These are phyloP conservation scores for Chromis chromis DNA, from an alignment of 2,797 vertebrate species.

Conservation along the genomic window DNA sequence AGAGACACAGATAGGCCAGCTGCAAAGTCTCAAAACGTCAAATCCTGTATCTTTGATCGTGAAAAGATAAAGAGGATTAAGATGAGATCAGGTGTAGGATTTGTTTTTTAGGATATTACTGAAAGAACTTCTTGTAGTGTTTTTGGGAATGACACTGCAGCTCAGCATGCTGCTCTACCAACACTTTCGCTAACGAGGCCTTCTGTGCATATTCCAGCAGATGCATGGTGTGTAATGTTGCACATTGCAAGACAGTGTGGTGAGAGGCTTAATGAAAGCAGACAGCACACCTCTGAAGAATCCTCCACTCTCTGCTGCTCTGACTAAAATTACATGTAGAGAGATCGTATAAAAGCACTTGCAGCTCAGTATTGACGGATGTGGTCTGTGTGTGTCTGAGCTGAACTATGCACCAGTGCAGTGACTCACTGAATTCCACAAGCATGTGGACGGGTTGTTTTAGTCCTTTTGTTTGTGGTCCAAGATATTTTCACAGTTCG, in stretches of 20 bases:
- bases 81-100: not conserved
- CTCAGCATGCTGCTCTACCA: not conserved
- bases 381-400: conserved; percentile 12
- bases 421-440: conserved; percentile 26
- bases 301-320: not conserved
- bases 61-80: not conserved
- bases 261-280: conserved; percentile 28
- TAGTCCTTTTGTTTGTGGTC: not conserved
- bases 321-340: not conserved
- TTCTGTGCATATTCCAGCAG: conserved; percentile 19
- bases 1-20: too few relatives aligned
- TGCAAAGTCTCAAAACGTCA: too few relatives aligned
- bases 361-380: not conserved
- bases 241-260: conserved; percentile 10
- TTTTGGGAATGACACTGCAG: not conserved
- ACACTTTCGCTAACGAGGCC: conserved; percentile 23
- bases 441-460: not conserved
- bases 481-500: not conserved
- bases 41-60: too few relatives aligned
- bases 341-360: not conserved
- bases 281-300: not conserved
- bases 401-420: not conserved
- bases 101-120: not conserved
- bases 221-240: not conserved
- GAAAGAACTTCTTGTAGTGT: not conserved